Evolutionary conservation across 30 jellyfish, hydroid and myxozoan genomes (phyloP).

Genomic region (Catostylus mosaicus): DNA sequence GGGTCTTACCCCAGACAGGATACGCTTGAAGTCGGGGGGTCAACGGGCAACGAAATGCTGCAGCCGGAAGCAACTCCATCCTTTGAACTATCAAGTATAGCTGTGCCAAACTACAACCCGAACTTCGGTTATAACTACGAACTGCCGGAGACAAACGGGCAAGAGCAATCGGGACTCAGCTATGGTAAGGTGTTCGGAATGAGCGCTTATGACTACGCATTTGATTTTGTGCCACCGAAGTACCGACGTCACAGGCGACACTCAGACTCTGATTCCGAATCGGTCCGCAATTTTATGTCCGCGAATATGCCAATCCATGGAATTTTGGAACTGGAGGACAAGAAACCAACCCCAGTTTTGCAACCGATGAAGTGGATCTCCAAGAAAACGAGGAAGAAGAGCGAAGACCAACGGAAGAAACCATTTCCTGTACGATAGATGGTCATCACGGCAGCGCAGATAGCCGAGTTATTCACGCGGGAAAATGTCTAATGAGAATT

Average conservation of each 20-base stretch:
- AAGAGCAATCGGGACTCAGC: constrained; percentile 77
- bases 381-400: constrained; percentile 70
- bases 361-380: constrained; percentile 83
- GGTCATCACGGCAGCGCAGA: background rate
- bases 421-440: constrained; percentile 60
- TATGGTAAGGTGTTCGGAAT: constrained; percentile 96
- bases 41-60: constrained; percentile 10
- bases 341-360: constrained; percentile 57
- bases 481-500: too few relatives aligned
- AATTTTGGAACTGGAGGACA: constrained; percentile 55
- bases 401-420: constrained; percentile 76
- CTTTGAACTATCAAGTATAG: constrained; percentile 6
- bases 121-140: constrained; percentile 40
- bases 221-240: constrained; percentile 94
- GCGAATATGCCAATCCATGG: constrained; percentile 71
- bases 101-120: constrained; percentile 34
- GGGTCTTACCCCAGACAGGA: constrained; percentile 28
- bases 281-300: constrained; percentile 88
- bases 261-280: constrained; percentile 99
- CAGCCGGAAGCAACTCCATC: constrained; percentile 22
- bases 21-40: background rate
- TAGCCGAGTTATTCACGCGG: too few relatives aligned
- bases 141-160: constrained; percentile 34
- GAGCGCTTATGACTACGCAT: constrained; percentile 88
- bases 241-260: constrained; percentile 93